Conservation (phyloP, 2,888 invertebrate genomes). For the Stegophylla sp. region DNA sequence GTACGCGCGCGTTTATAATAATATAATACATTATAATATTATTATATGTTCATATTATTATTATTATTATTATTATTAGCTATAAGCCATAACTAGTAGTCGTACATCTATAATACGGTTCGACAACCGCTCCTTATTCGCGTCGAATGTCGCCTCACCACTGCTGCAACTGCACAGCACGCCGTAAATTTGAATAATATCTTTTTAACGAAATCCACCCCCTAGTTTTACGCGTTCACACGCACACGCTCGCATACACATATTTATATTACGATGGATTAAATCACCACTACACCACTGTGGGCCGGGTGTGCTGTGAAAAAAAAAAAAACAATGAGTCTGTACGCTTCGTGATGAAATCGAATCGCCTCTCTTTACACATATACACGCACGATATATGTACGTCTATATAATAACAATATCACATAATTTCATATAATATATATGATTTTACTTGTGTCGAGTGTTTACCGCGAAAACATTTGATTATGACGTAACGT, state of each 20-base stretch:
- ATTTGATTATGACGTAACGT: no score
- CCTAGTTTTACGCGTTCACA: background rate
- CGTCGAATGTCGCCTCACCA: background rate
- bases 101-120: background rate
- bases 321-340: slow-evolving; percentile 28
- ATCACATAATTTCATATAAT: background rate
- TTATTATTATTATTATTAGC: slow-evolving; percentile 3
- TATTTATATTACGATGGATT: slow-evolving; percentile 6
- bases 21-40: slow-evolving; percentile 6
- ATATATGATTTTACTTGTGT: no score
- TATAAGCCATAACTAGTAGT: slow-evolving; percentile 1
- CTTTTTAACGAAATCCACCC: slow-evolving; percentile 53
- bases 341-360: background rate
- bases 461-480: no score
- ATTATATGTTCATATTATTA: background rate
- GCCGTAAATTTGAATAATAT: slow-evolving; percentile 41
- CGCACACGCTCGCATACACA: slow-evolving; percentile 1
- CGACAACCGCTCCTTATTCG: slow-evolving; percentile 7
- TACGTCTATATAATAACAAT: no score
- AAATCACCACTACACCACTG: slow-evolving; percentile 25
- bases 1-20: slow-evolving; percentile 1
- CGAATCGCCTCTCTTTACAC: background rate
- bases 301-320: background rate
- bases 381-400: background rate
- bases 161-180: background rate